phyloP scores from a whole-genome alignment of 2,888 invertebrate genomes.

The Cryptophagus acutangulus region DNA sequence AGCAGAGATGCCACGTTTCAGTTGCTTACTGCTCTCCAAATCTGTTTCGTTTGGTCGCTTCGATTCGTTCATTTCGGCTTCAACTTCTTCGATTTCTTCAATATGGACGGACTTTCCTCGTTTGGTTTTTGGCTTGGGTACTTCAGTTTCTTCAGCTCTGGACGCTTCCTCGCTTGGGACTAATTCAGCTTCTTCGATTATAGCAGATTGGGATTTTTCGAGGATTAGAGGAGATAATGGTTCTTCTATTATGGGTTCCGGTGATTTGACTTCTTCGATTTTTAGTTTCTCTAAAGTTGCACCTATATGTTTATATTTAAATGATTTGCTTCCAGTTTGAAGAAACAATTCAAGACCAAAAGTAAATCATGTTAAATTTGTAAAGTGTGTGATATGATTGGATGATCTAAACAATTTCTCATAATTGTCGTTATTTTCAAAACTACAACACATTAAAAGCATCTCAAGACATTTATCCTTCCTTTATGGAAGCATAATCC shows the following conservation, averaged over 20 bases:
- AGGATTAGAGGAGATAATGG: conserved; percentile 29
- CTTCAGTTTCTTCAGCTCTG: conserved; percentile 19
- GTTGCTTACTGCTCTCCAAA: neutral
- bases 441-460: conserved; percentile 7
- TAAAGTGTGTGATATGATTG: too few species aligned
- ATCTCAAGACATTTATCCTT: neutral
- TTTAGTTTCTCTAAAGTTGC: conserved; percentile 35
- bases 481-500: too few species aligned
- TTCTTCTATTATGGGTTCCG: conserved; percentile 37
- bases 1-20: conserved; percentile 13
- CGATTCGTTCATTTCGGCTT: conserved; percentile 10
- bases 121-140: conserved; percentile 27
- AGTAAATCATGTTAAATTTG: too few species aligned
- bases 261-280: conserved; percentile 25
- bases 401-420: conserved; percentile 15
- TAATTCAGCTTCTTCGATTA: conserved; percentile 30
- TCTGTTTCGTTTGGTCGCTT: neutral
- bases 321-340: too few species aligned
- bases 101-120: conserved; percentile 34
- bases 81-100: conserved; percentile 37
- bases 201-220: conserved; percentile 23
- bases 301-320: too few species aligned
- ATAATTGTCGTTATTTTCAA: conserved; percentile 11
- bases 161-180: conserved; percentile 25
- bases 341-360: too few species aligned